Evolutionary conservation across 1,140 invertebrate species (phyloP).

Genomic region (Anoplolepis gracilipes): DNA sequence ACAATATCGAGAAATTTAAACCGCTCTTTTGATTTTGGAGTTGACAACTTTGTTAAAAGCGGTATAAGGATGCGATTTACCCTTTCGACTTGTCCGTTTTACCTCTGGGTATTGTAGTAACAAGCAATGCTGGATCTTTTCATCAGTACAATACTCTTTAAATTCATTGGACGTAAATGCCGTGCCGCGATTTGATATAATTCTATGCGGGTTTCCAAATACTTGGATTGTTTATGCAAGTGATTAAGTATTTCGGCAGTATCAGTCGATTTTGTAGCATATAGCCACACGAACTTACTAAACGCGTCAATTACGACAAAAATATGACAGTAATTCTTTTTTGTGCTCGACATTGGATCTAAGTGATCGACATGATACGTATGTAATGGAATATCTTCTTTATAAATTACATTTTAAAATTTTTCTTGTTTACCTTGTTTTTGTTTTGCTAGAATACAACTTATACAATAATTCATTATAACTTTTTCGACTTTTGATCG

Average conservation of each 20-base stretch:
- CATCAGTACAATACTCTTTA: background rate
- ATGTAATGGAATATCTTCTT: background rate
- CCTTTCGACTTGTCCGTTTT: background rate
- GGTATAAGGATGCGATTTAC: background rate
- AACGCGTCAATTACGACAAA: no score
- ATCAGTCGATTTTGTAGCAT: no score
- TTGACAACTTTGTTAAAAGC: background rate
- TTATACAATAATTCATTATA: conserved; percentile 12
- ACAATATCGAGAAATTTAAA: background rate
- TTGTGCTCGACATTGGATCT: no score
- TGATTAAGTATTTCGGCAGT: no score
- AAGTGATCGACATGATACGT: no score
- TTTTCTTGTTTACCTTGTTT: conserved; percentile 11
- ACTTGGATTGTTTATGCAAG: no score
- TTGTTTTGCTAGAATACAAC: conserved; percentile 28
- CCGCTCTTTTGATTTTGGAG: background rate
- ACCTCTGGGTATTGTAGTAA: background rate
- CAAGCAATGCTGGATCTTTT: background rate
- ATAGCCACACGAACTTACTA: no score
- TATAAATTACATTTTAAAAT: background rate
- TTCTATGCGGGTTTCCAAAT: no score
- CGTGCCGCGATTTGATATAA: no score
- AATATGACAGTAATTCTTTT: no score
- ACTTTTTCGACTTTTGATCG: no score
- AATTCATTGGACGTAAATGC: background rate